These are phyloP conservation scores for Odontothrips loti DNA, from an alignment of 2,888 invertebrate species.

Conservation along the genomic window DNA sequence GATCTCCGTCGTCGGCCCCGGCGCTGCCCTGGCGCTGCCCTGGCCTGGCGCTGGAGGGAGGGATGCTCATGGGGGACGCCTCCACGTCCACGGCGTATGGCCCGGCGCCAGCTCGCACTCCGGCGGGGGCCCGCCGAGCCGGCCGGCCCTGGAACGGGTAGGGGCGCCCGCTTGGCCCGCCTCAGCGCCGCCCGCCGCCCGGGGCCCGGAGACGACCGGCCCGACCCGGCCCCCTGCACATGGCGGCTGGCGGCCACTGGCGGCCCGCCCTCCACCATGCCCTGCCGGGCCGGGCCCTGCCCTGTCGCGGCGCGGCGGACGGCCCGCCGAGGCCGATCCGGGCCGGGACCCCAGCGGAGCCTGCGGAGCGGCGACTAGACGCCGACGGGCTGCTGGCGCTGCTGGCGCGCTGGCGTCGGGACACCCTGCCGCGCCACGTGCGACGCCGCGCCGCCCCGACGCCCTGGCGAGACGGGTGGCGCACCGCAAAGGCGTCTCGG, in stretches of 20 bases:
- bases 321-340: no score
- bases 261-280: not conserved
- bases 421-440: not conserved
- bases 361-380: not conserved
- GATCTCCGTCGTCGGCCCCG: no score
- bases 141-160: not conserved
- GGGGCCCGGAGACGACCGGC: not conserved
- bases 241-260: not conserved
- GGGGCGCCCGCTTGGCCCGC: slow-evolving; percentile 12
- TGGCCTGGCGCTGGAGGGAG: no score
- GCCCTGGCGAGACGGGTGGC: not conserved
- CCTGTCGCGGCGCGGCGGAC: no score
- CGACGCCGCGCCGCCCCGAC: not conserved
- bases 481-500: not conserved
- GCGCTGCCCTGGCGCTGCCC: no score
- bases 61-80: no score
- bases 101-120: slow-evolving; percentile 28
- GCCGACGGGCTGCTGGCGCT: not conserved
- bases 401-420: not conserved
- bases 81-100: not conserved
- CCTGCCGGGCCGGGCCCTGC: not conserved
- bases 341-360: slow-evolving; percentile 27
- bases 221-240: not conserved
- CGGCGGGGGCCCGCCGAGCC: not conserved
- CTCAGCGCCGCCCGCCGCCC: not conserved